Base-by-base conservation (phyloP, 2,888 invertebrate species). In the Diaperis boleti region DNA sequence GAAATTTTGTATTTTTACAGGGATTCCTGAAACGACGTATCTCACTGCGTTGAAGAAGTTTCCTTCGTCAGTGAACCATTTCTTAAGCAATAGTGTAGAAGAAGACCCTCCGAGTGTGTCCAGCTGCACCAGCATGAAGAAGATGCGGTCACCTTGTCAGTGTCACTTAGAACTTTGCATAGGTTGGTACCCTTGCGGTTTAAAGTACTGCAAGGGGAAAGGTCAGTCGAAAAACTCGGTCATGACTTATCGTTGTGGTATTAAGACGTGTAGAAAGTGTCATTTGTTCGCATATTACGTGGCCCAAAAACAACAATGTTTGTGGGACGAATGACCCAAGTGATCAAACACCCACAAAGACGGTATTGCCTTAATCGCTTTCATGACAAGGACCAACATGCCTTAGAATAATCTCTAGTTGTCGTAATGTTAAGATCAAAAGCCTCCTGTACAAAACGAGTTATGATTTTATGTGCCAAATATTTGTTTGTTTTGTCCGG, bases 161-260 rank as follows among this genome's bases (percentile, higher is more conserved):
- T 96, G 96, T 79, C 91, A 91, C 56, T 84, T 95, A 72, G 92
- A 95, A 84, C 88, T 91, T 66, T 95, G 95, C 80, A 90, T 96
- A 52, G 95, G 95, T 52, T 97, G 96, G 96, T 97, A 95, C 82
- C 96, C 97, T 0, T 97, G 96, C 81, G 95, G 95, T 14, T 85
- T 97, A 37, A 96, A 96, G 79, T 97, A 95, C 83, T 97, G 97
- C 83, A 93, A 94, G 70, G 77, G 82, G 47, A 81, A 81, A 68
- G 81, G 80, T 13, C 78, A 78, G 42, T 79, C 82, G 13, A 86
- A 85, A 69, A 88, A 86, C 78, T 89, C 85, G 59, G 88, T 86
- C 3, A 84, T 86, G 70, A 86, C 86, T 52, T 96, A 96, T 83
- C 87, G 96, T 52, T 97, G 97, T 80, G 97, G 97, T 68, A 97